Percentiles rank a stretch among this genome's conserved stretches.
phyloP scores from a whole-genome alignment of 1,140 invertebrate genomes.

The Portunus trituberculatus region DNA sequence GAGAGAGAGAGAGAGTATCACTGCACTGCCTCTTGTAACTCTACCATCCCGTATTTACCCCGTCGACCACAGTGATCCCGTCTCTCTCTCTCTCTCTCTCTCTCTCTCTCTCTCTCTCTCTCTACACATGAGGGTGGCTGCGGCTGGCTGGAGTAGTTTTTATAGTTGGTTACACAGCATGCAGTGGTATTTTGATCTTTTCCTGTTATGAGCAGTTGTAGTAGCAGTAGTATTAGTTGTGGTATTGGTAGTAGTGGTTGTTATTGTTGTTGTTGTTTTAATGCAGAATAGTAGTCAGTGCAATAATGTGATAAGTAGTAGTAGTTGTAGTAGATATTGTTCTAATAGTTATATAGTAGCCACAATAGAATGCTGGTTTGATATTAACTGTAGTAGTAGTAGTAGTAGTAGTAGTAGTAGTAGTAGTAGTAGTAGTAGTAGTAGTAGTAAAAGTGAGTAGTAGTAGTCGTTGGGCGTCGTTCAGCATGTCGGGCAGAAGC shows the following conservation, averaged over 20 bases:
- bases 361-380: too few relatives aligned
- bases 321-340: neutral
- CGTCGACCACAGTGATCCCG: neutral
- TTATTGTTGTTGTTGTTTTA: too few relatives aligned
- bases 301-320: neutral
- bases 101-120: neutral
- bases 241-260: too few relatives aligned
- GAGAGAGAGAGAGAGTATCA: constrained; percentile 11
- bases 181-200: neutral
- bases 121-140: neutral
- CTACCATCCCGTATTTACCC: neutral
- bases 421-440: neutral
- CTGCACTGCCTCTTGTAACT: neutral
- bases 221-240: too few relatives aligned
- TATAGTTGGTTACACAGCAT: neutral
- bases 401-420: neutral
- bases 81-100: neutral
- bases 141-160: neutral
- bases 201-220: too few relatives aligned
- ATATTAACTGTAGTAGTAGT: neutral
- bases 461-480: neutral
- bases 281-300: too few relatives aligned
- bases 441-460: neutral
- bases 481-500: neutral
- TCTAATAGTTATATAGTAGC: too few relatives aligned